Conservation (phyloP, 2,113 vertebrate species). For the Cochlearius cochlearius region DNA sequence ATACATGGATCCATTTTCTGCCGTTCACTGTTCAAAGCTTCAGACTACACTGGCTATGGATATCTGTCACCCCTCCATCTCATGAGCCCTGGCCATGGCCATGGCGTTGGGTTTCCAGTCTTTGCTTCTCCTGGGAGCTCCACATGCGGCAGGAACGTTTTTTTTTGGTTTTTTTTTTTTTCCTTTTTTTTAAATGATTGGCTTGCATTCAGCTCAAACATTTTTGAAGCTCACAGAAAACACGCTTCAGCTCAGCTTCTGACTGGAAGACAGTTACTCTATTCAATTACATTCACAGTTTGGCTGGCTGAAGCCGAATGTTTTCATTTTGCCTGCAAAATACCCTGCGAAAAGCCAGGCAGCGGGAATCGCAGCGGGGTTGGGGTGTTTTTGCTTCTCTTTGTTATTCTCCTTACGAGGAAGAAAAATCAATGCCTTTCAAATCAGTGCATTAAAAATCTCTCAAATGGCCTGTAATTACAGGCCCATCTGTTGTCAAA, state of each 20-base stretch:
- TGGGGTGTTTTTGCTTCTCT: neutral
- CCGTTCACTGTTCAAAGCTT: neutral
- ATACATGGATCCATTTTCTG: constrained; percentile 7
- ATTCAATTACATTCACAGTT: neutral
- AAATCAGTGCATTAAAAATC: neutral
- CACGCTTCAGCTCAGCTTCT: neutral
- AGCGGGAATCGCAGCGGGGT: neutral
- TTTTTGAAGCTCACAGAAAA: neutral
- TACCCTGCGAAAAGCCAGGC: neutral
- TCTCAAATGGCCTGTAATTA: constrained; percentile 7
- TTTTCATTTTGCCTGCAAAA: neutral
- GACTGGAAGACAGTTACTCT: neutral
- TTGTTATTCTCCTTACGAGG: neutral
- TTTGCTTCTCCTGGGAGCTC: neutral
- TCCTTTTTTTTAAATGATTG: neutral
- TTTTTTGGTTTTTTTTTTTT: too few relatives aligned
- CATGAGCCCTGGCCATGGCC: neutral
- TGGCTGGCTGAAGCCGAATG: neutral
- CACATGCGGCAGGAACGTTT: neutral
- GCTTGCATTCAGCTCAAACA: neutral
- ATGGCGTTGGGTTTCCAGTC: neutral
- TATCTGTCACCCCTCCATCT: neutral
- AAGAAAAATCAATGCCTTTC: constrained; percentile 21
- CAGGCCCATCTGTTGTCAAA: constrained; percentile 21
- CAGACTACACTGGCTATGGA: neutral